Percentiles rank a stretch among this genome's conserved stretches.
phyloP scores from a whole-genome alignment of 2,113 vertebrate species.

The Planiliza haematocheilus region DNA sequence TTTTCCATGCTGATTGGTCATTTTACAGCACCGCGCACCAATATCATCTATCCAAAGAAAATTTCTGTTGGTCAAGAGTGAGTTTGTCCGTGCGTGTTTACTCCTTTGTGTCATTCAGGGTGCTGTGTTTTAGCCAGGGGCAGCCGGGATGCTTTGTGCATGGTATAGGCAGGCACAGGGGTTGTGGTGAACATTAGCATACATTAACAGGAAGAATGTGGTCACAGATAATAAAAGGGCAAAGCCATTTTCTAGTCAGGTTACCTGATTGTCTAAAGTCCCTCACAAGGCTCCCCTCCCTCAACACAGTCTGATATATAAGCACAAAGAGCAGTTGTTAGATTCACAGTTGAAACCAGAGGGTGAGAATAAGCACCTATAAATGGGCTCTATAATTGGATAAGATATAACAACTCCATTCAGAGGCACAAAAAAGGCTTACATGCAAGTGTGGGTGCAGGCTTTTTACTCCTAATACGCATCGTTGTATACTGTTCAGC shows the following conservation, averaged over 20 bases:
- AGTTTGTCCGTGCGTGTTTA: constrained; percentile 52
- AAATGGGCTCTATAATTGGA: constrained; percentile 36
- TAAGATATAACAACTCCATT: constrained; percentile 35
- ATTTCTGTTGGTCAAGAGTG: constrained; percentile 50
- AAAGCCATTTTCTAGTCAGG: constrained; percentile 40
- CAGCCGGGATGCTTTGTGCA: constrained; percentile 53
- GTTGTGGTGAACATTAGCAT: constrained; percentile 66
- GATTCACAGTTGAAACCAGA: constrained; percentile 63
- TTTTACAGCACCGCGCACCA: constrained; percentile 51
- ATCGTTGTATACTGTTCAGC: constrained; percentile 35
- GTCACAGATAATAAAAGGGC: constrained; percentile 38
- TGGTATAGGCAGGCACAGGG: constrained; percentile 57
- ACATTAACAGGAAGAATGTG: constrained; percentile 56
- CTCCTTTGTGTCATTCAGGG: constrained; percentile 42
- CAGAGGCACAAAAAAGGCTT: constrained; percentile 5
- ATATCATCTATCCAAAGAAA: constrained; percentile 45
- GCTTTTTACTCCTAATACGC: constrained; percentile 32
- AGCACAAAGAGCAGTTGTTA: constrained; percentile 81
- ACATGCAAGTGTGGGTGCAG: constrained; percentile 31
- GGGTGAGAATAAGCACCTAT: constrained; percentile 42
- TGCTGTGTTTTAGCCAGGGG: constrained; percentile 47
- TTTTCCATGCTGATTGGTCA: constrained; percentile 59
- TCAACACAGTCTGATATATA: constrained; percentile 81
- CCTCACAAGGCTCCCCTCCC: constrained; percentile 79
- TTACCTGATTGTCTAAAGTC: constrained; percentile 83